phyloP scores from a whole-genome alignment of 2,797 vertebrate species.

The Esox masquinongy region DNA sequence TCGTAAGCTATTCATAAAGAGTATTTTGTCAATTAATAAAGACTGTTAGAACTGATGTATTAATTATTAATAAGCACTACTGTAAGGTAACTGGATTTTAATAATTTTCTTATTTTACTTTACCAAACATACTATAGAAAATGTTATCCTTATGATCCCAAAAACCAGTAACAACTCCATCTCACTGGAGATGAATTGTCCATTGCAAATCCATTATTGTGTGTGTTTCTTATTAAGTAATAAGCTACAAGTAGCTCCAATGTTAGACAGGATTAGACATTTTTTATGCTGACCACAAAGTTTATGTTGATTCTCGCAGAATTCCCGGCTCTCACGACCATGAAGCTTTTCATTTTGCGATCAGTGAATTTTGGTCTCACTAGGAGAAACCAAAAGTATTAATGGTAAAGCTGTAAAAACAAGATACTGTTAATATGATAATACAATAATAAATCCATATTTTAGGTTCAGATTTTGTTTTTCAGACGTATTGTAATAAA shows the following conservation, averaged over 20 bases:
- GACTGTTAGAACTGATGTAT: no score
- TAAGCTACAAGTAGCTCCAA: not conserved
- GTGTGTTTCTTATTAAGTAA: no score
- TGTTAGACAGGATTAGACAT: not conserved
- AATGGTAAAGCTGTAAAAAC: not conserved
- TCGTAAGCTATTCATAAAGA: no score
- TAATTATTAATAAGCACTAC: no score
- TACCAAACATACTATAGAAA: no score
- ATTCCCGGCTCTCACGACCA: constrained; percentile 79
- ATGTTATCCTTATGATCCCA: no score
- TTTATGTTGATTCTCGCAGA: constrained; percentile 75
- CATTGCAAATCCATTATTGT: no score
- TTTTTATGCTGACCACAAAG: constrained; percentile 73
- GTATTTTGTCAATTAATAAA: no score
- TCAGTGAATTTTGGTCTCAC: constrained; percentile 82
- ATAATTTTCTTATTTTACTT: no score
- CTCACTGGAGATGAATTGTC: no score
- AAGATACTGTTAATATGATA: not conserved
- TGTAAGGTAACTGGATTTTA: no score
- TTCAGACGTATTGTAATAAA: not conserved
- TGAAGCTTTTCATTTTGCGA: constrained; percentile 73
- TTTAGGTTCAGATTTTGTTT: not conserved
- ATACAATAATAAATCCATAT: not conserved
- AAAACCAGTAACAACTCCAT: no score
- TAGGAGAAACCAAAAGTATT: constrained; percentile 46